A percentile compares a stretch with the other conserved stretches of the same genome.
Conservation (phyloP, 2,797 vertebrate genomes). For the Hippoglossus hippoglossus region DNA sequence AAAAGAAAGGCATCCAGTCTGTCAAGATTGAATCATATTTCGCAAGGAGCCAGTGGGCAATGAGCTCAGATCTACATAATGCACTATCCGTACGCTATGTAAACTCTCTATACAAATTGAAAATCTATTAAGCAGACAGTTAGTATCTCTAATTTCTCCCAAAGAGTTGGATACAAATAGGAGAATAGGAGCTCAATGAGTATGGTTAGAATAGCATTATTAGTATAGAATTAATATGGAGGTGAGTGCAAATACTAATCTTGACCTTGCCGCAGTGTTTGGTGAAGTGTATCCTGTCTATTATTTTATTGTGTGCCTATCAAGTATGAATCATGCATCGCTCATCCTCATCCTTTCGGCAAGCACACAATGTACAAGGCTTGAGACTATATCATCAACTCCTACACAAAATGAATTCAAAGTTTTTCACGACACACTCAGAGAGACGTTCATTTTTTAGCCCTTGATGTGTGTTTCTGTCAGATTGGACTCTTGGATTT, state of each 20-base stretch:
- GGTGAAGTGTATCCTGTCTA: constrained; percentile 1
- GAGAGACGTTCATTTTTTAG: too few relatives aligned
- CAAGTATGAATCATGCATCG: constrained; percentile 22
- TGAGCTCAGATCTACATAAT: constrained; percentile 15
- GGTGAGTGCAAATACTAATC: constrained; percentile 1
- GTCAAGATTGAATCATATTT: constrained; percentile 42
- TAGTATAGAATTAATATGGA: constrained; percentile 4
- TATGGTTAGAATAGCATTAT: constrained; percentile 1
- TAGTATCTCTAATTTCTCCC: neutral
- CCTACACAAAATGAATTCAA: constrained; percentile 10
- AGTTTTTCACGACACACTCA: neutral
- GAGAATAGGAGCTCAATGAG: too few relatives aligned
- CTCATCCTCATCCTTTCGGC: constrained; percentile 13
- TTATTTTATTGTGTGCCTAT: constrained; percentile 9
- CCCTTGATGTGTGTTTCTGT: neutral
- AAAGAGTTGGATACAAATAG: too few relatives aligned
- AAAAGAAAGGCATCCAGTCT: constrained; percentile 52
- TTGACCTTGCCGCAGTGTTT: neutral
- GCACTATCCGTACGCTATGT: constrained; percentile 4
- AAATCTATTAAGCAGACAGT: constrained; percentile 5
- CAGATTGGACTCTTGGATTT: neutral
- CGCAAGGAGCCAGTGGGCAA: constrained; percentile 8
- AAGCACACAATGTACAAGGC: constrained; percentile 9
- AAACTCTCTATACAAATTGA: neutral
- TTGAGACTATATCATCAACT: constrained; percentile 25